These are phyloP conservation scores for Hapalemur alaotrensis DNA, from an alignment of 2,797 vertebrate genomes.

Conservation along the genomic window DNA sequence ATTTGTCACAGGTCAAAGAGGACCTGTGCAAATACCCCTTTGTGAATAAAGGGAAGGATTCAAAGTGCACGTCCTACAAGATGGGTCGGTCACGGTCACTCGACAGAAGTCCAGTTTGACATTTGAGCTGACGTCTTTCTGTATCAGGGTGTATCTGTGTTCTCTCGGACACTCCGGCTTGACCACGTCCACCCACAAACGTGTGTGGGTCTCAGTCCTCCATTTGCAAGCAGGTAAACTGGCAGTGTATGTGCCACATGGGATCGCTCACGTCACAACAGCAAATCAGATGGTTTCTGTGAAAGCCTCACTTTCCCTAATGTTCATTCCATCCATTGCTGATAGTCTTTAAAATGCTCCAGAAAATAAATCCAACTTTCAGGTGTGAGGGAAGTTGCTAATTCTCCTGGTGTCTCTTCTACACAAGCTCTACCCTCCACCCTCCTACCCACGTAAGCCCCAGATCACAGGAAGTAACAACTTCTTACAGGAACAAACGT, in stretches of 20 bases:
- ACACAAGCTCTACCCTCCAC: background rate
- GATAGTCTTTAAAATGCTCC: background rate
- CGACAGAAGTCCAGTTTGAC: background rate
- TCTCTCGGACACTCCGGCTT: background rate
- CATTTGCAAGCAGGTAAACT: background rate
- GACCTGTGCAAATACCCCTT: background rate
- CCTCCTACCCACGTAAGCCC: background rate
- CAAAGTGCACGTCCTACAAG: background rate
- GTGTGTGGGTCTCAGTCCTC: background rate
- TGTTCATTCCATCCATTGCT: background rate
- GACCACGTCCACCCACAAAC: background rate
- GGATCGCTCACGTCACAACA: accelerated
- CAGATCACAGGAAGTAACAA: background rate
- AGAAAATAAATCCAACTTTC: background rate
- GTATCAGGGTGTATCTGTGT: background rate
- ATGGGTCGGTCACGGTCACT: too few species aligned
- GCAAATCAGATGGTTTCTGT: background rate
- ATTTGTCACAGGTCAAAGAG: background rate
- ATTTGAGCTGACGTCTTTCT: background rate
- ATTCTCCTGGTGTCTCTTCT: background rate
- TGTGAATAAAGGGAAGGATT: background rate
- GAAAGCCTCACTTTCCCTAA: background rate
- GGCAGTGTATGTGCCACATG: too few species aligned
- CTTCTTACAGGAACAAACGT: background rate
- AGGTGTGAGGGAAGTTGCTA: background rate